These are phyloP conservation scores for Phyllopteryx taeniolatus DNA, from an alignment of 2,113 vertebrate species.

Conservation along the genomic window DNA sequence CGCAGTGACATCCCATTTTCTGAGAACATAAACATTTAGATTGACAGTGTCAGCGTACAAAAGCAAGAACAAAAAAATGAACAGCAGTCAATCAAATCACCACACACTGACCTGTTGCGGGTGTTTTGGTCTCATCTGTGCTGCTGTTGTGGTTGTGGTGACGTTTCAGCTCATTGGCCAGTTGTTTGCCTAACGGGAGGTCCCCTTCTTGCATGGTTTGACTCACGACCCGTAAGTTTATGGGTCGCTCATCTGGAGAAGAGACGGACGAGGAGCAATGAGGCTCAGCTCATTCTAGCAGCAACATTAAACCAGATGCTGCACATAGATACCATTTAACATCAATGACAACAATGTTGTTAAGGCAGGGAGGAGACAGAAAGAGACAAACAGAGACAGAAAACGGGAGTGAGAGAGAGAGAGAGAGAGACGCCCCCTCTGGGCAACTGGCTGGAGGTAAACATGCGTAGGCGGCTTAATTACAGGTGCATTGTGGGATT, in stretches of 20 bases:
- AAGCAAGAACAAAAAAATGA: not conserved
- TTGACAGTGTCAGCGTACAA: slow-evolving; percentile 11
- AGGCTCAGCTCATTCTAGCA: not conserved
- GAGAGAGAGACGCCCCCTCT: slow-evolving; percentile 53
- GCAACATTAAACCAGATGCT: not conserved
- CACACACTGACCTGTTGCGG: slow-evolving; percentile 62
- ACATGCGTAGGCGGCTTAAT: slow-evolving; percentile 70
- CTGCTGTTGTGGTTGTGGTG: slow-evolving; percentile 70
- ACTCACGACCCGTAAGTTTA: slow-evolving; percentile 83
- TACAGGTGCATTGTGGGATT: slow-evolving; percentile 74
- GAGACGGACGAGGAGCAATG: not conserved
- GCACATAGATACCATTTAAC: not conserved
- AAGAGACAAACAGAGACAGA: not conserved
- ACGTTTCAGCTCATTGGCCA: slow-evolving; percentile 84
- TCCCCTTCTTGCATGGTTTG: slow-evolving; percentile 71
- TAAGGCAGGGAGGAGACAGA: not conserved
- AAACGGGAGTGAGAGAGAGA: slow-evolving; percentile 1
- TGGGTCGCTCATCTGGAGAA: slow-evolving; percentile 81
- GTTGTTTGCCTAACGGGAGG: slow-evolving; percentile 77
- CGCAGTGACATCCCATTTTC: slow-evolving; percentile 88
- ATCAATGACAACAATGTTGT: no score
- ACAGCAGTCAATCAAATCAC: no score
- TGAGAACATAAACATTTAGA: slow-evolving; percentile 49
- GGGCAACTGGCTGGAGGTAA: slow-evolving; percentile 72
- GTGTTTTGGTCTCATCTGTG: slow-evolving; percentile 76